Conservation (phyloP, 2,113 vertebrate species). For the Anhinga anhinga region DNA sequence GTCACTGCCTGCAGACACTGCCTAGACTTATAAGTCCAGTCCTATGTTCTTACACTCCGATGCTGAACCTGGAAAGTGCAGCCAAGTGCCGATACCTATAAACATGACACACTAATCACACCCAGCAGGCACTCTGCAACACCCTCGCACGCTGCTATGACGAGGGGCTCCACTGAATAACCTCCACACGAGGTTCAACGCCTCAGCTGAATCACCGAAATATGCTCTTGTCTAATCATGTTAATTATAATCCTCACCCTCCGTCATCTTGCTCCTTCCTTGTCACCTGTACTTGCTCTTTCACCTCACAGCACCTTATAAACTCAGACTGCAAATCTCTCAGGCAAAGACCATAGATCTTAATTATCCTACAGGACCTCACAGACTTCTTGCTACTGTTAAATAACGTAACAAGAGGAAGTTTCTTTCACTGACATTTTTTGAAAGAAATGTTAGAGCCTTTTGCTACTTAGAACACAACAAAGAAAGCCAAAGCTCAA, state of each 20-base stretch:
- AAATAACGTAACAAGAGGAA: not conserved
- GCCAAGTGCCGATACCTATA: not conserved
- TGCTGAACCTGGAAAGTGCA: not conserved
- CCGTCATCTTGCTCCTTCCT: slow-evolving; percentile 12
- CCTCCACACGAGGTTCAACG: not conserved
- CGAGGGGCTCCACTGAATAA: not conserved
- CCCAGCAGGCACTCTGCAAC: not conserved
- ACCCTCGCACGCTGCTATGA: not conserved
- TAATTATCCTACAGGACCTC: not conserved
- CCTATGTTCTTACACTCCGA: fast-evolving
- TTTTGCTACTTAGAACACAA: not conserved
- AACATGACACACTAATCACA: not conserved
- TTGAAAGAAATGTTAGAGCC: not conserved
- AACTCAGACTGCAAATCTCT: slow-evolving; percentile 17
- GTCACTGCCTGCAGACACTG: not conserved
- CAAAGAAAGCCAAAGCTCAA: not conserved
- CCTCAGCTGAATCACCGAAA: slow-evolving; percentile 29
- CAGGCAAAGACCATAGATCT: not conserved
- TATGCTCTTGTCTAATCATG: not conserved
- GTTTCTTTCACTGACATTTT: not conserved
- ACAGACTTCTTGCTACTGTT: not conserved
- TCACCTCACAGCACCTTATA: slow-evolving; percentile 29
- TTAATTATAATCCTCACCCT: slow-evolving; percentile 44
- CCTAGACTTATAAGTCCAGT: not conserved
- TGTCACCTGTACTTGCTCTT: slow-evolving; percentile 33